These are phyloP conservation scores for Ephestia elutella DNA, from an alignment of 1,140 invertebrate species.

Conservation along the genomic window DNA sequence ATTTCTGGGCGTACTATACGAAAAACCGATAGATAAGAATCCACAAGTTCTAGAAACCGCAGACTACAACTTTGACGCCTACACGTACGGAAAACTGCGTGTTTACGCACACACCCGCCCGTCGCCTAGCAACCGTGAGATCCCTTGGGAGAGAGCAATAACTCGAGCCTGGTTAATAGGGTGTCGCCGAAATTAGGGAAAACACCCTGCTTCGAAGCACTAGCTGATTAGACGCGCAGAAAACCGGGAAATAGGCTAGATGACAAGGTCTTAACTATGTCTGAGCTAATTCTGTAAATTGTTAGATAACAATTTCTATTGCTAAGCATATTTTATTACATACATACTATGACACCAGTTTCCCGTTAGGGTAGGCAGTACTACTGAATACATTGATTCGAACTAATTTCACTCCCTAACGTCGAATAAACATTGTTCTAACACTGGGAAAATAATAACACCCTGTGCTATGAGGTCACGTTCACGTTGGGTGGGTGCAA, in stretches of 20 bases:
- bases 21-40: conserved; percentile 52
- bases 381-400: no score
- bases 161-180: conserved; percentile 59
- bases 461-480: no score
- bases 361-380: no score
- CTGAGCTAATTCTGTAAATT: no score
- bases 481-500: no score
- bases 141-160: conserved; percentile 52
- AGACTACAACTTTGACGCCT: conserved; percentile 39
- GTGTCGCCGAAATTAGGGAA: conserved; percentile 61
- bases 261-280: no score
- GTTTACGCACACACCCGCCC: conserved; percentile 37
- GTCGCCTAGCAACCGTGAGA: conserved; percentile 37
- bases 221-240: conserved; percentile 50
- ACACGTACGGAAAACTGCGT: conserved; percentile 39
- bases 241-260: conserved; percentile 41
- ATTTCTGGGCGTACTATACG: conserved; percentile 24
- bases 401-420: no score
- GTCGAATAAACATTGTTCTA: no score
- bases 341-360: no score
- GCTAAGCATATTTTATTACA: no score
- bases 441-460: no score
- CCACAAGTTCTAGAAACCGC: conserved; percentile 47
- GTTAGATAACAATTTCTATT: no score
- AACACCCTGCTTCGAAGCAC: conserved; percentile 44